phyloP scores from a whole-genome alignment of 1,140 invertebrate genomes.

The Temnothorax curvispinosus region DNA sequence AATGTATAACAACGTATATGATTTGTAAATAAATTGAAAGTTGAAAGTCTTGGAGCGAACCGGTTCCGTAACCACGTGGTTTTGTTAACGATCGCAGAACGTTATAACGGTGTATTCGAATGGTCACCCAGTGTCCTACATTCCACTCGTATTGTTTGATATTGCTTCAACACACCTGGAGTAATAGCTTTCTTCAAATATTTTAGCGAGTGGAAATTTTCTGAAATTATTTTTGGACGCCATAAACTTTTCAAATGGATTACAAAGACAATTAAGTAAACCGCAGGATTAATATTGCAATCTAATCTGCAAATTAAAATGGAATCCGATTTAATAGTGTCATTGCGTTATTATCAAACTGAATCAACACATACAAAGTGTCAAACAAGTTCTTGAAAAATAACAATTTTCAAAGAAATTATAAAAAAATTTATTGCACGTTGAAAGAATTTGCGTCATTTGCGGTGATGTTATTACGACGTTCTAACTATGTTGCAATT shows the following conservation, averaged over 20 bases:
- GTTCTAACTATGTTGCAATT: slow-evolving; percentile 5
- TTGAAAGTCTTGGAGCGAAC: slow-evolving; percentile 54
- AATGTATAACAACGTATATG: neutral
- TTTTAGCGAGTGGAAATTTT: neutral
- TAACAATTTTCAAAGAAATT: neutral
- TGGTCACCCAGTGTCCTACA: slow-evolving; percentile 83
- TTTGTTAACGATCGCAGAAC: slow-evolving; percentile 73
- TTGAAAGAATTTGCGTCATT: neutral
- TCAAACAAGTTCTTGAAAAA: neutral
- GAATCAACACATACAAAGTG: neutral
- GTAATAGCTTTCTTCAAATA: slow-evolving; percentile 52
- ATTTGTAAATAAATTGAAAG: slow-evolving; percentile 54
- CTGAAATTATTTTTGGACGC: neutral
- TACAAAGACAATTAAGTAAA: neutral
- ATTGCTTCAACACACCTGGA: neutral
- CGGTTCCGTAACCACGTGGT: slow-evolving; percentile 58
- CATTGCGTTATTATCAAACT: neutral
- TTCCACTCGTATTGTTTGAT: slow-evolving; percentile 65
- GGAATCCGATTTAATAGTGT: neutral
- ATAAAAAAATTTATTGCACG: neutral
- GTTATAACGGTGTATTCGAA: slow-evolving; percentile 84
- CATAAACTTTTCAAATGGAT: neutral
- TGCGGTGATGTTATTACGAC: neutral
- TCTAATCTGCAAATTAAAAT: neutral
- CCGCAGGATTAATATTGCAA: neutral